A percentile compares a stretch with the other conserved stretches of the same genome.
phyloP scores from a whole-genome alignment of 2,888 invertebrate species.

The Spilarctia lutea region DNA sequence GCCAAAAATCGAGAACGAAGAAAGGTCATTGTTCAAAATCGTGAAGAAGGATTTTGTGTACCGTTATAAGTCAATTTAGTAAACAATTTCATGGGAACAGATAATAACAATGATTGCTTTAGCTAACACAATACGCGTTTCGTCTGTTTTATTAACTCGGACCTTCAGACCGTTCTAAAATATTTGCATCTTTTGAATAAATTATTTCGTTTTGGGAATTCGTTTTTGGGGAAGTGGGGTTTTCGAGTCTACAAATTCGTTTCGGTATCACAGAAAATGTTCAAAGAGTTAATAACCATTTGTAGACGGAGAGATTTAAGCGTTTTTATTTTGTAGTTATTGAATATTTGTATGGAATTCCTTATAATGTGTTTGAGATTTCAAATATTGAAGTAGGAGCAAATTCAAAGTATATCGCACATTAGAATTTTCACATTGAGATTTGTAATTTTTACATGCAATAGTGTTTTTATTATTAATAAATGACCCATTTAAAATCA shows the following conservation, averaged over 20 bases:
- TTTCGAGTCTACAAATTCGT: slow-evolving; percentile 9
- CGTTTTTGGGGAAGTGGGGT: slow-evolving; percentile 19
- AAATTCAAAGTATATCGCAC: not conserved
- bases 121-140: slow-evolving; percentile 1
- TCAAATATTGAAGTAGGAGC: not conserved
- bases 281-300: not conserved
- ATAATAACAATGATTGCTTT: slow-evolving; percentile 4
- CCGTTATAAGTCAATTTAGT: slow-evolving; percentile 5
- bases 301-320: not conserved
- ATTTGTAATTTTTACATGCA: too few species aligned
- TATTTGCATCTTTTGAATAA: slow-evolving; percentile 41
- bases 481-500: too few species aligned
- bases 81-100: not conserved
- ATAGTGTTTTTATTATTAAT: too few species aligned
- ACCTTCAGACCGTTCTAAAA: slow-evolving; percentile 26
- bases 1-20: too few species aligned
- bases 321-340: not conserved
- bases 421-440: too few species aligned
- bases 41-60: not conserved
- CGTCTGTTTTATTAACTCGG: slow-evolving; percentile 18
- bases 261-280: slow-evolving; percentile 8
- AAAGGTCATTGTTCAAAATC: not conserved
- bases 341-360: not conserved
- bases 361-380: not conserved
- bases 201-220: slow-evolving; percentile 20